Conservation (phyloP, 2,888 invertebrate species). For the Entomobrya proxima region DNA sequence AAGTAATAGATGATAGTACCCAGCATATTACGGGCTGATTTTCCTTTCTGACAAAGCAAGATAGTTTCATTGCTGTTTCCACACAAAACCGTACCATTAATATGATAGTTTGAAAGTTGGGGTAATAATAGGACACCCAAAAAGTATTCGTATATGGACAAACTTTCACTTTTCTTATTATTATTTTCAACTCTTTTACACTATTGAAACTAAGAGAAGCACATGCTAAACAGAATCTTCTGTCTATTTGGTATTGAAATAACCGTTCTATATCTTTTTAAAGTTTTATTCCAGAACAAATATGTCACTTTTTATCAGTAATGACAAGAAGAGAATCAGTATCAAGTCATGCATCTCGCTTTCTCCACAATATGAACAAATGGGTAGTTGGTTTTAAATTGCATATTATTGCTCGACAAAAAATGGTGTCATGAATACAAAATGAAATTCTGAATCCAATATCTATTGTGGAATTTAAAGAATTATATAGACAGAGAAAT, state of each 20-base stretch:
- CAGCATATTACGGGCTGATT: not conserved
- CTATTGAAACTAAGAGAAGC: not conserved
- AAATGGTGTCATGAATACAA: conserved; percentile 4
- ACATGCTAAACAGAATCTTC: not conserved
- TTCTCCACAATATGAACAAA: not conserved
- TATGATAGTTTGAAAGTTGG: conserved; percentile 17
- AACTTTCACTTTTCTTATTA: not conserved
- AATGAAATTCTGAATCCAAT: not conserved
- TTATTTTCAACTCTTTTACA: not conserved
- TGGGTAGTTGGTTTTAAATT: conserved; percentile 4
- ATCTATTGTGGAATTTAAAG: not conserved
- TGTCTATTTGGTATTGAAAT: not conserved
- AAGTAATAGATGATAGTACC: not conserved
- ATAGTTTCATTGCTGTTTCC: not conserved
- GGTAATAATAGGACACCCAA: conserved; percentile 5
- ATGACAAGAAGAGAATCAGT: not conserved
- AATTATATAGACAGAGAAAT: too few relatives aligned
- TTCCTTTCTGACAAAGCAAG: not conserved
- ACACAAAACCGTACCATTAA: not conserved
- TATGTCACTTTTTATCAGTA: conserved; percentile 12
- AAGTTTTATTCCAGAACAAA: not conserved
- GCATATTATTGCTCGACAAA: not conserved
- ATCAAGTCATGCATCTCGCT: not conserved
- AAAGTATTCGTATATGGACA: not conserved
- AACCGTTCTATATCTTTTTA: not conserved